phyloP scores from a whole-genome alignment of 2,113 vertebrate species.

The Tragelaphus imberbis region DNA sequence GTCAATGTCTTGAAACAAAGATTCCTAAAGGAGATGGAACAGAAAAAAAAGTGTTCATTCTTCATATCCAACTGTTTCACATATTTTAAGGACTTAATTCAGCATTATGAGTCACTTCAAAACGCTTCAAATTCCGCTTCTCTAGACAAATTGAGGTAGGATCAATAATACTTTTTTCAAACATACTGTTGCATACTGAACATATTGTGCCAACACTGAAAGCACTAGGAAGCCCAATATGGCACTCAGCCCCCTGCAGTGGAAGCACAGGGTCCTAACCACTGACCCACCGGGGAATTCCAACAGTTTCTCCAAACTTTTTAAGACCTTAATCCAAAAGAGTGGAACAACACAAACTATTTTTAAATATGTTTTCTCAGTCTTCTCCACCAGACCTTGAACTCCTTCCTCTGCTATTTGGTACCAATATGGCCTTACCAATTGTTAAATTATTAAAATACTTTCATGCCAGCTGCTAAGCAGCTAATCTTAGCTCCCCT shows the following conservation, averaged over 20 bases:
- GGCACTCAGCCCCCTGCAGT: neutral
- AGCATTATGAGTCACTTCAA: neutral
- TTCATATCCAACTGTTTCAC: slow-evolving; percentile 30
- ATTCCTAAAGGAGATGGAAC: slow-evolving; percentile 83
- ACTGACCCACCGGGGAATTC: neutral
- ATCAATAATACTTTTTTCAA: neutral
- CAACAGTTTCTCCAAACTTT: neutral
- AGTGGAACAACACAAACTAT: neutral
- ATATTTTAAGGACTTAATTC: slow-evolving; percentile 36
- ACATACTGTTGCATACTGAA: neutral
- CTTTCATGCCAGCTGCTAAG: slow-evolving; percentile 40
- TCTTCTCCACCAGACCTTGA: neutral
- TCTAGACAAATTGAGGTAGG: neutral
- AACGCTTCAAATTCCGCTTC: slow-evolving; percentile 36
- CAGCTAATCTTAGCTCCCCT: slow-evolving; percentile 41
- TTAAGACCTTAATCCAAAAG: slow-evolving; percentile 7
- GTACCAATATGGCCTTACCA: neutral
- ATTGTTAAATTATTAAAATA: slow-evolving; percentile 18
- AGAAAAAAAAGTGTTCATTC: neutral
- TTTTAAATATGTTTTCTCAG: slow-evolving; percentile 24
- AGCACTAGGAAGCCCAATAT: neutral
- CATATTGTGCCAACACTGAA: neutral
- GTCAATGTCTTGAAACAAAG: slow-evolving; percentile 97
- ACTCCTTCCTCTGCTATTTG: neutral
- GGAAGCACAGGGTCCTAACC: neutral